Conservation (phyloP, 2,113 vertebrate genomes). For the Stegastes partitus region DNA sequence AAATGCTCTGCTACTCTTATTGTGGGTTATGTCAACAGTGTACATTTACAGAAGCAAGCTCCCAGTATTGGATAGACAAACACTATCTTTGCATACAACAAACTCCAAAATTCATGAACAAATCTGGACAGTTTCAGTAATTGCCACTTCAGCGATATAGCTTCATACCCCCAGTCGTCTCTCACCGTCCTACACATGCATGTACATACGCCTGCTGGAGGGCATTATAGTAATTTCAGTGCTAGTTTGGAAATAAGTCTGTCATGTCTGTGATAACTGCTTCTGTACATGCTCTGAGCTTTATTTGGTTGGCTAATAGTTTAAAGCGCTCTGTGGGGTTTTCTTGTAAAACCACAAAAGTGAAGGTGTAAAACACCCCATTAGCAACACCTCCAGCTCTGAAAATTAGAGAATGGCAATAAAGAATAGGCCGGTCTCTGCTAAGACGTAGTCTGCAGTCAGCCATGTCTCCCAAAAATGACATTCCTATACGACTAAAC, state of each 20-base stretch:
- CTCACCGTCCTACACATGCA: neutral
- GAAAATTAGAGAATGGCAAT: neutral
- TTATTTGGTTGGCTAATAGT: neutral
- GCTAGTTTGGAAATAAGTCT: neutral
- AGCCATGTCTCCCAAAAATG: too few species aligned
- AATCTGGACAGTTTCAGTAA: neutral
- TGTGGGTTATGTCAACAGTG: conserved; percentile 4
- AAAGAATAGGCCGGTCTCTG: neutral
- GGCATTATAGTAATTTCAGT: too few species aligned
- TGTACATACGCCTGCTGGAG: too few species aligned
- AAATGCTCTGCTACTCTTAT: conserved; percentile 4
- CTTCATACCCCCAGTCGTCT: neutral
- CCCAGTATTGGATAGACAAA: neutral
- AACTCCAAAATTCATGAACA: conserved; percentile 1
- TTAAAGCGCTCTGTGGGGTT: neutral
- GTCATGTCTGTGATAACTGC: neutral
- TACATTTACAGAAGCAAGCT: neutral
- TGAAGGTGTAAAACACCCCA: neutral
- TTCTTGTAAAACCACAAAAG: neutral
- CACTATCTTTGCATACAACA: neutral
- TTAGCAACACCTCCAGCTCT: neutral
- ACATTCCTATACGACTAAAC: too few species aligned
- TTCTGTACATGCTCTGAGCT: neutral
- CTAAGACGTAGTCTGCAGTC: too few species aligned
- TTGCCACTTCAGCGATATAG: neutral